These are phyloP conservation scores for Crenichthys baileyi DNA, from an alignment of 2,797 vertebrate genomes.

Conservation along the genomic window DNA sequence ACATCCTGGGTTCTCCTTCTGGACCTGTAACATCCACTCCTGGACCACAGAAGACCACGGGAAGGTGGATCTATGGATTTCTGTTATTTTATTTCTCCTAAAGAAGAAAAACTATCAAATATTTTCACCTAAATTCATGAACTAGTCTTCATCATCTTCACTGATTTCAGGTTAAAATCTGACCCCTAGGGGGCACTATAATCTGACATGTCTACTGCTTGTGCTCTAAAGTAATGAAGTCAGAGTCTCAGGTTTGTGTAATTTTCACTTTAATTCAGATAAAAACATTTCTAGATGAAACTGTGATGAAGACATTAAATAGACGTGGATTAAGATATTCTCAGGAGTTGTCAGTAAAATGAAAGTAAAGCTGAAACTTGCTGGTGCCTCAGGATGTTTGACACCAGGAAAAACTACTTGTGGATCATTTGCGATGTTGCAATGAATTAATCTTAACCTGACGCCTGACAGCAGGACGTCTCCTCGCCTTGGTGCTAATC, in stretches of 20 bases:
- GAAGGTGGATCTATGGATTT: no score
- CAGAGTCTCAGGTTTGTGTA: neutral
- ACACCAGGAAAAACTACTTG: neutral
- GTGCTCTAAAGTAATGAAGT: neutral
- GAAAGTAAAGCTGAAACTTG: constrained; percentile 37
- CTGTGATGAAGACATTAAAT: constrained; percentile 38
- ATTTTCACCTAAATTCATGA: no score
- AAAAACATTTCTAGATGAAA: constrained; percentile 10
- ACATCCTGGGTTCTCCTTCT: no score
- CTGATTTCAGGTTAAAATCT: no score
- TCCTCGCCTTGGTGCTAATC: neutral
- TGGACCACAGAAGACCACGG: no score
- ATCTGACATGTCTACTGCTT: no score
- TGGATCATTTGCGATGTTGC: neutral
- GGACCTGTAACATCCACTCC: no score
- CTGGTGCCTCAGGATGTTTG: neutral
- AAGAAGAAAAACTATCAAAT: no score
- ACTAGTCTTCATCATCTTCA: no score
- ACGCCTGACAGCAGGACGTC: neutral
- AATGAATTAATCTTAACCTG: neutral
- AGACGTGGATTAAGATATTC: constrained; percentile 54
- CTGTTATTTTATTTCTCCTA: no score
- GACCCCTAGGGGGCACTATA: neutral
- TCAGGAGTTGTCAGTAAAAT: constrained; percentile 77
- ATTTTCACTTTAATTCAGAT: neutral